These are phyloP conservation scores for Cordylochernes scorpioides DNA, from an alignment of 2,888 invertebrate species.

Conservation along the genomic window DNA sequence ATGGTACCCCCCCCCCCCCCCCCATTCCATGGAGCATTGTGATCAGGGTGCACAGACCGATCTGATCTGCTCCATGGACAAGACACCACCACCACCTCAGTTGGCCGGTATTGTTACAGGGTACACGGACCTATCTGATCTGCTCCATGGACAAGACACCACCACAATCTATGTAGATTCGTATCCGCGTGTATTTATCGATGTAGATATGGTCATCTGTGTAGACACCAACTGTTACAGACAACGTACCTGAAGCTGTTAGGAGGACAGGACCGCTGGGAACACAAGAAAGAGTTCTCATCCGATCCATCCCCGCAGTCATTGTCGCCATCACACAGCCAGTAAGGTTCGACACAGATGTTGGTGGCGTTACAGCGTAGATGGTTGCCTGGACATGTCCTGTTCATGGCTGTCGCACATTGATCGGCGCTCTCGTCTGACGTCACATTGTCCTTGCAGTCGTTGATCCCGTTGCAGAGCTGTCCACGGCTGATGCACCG, in stretches of 20 bases:
- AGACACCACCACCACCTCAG: too few species aligned
- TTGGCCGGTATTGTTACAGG: too few species aligned
- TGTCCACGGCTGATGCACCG: constrained; percentile 67
- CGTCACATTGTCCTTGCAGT: constrained; percentile 70
- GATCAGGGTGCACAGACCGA: too few species aligned
- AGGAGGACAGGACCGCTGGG: constrained; percentile 59
- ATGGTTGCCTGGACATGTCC: constrained; percentile 65
- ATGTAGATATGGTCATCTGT: too few species aligned
- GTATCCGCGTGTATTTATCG: too few species aligned
- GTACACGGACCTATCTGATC: too few species aligned
- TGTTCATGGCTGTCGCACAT: constrained; percentile 35
- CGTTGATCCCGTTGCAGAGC: constrained; percentile 70
- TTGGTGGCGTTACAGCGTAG: constrained; percentile 78
- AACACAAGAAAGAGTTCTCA: constrained; percentile 66
- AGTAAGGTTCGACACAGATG: constrained; percentile 87
- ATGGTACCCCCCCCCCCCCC: too few species aligned
- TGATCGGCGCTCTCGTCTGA: constrained; percentile 70
- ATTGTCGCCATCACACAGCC: constrained; percentile 60
- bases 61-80: too few species aligned
- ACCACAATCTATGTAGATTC: too few species aligned
- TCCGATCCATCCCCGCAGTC: constrained; percentile 73
- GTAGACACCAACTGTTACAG: background rate
- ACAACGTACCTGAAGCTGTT: constrained; percentile 42
- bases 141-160: too few species aligned
- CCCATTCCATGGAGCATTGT: too few species aligned